A percentile compares a stretch with the other conserved stretches of the same genome.
Conservation (phyloP, 2,888 invertebrate species). For the Leucozona laternaria region DNA sequence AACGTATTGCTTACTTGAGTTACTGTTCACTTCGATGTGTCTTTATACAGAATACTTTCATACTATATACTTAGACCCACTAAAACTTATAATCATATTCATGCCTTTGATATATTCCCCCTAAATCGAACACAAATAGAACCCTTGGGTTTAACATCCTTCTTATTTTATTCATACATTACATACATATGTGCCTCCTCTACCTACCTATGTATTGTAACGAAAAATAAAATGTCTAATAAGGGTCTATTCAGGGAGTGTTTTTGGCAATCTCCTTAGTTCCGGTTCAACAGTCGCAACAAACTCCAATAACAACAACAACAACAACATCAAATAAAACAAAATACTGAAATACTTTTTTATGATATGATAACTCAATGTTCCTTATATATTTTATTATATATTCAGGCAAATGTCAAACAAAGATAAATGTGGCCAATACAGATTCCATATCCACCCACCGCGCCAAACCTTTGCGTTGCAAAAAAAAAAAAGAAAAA, state of each 20-base stretch:
- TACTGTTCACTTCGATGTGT: background rate
- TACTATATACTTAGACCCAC: background rate
- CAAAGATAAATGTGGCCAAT: conserved; percentile 37
- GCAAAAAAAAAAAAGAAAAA: background rate
- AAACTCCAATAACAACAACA: conserved; percentile 30
- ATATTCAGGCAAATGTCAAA: conserved; percentile 28
- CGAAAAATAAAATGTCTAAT: conserved; percentile 53
- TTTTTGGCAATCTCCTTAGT: conserved; percentile 33
- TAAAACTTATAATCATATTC: conserved; percentile 21
- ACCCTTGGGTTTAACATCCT: conserved; percentile 41
- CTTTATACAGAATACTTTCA: conserved; percentile 14
- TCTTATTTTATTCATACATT: background rate
- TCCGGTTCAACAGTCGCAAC: conserved; percentile 49
- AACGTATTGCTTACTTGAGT: background rate
- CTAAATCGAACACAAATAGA: conserved; percentile 40
- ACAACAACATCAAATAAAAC: conserved; percentile 53
- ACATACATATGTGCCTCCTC: background rate
- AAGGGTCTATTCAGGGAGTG: conserved; percentile 49
- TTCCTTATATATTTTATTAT: background rate
- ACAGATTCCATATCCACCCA: conserved; percentile 27
- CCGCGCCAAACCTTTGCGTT: background rate
- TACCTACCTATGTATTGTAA: background rate
- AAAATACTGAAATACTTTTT: conserved; percentile 51
- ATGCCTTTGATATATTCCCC: background rate
- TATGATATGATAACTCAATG: conserved; percentile 53